Base-by-base conservation (phyloP, 1,140 invertebrate genomes). In the Cotesia typhae region DNA sequence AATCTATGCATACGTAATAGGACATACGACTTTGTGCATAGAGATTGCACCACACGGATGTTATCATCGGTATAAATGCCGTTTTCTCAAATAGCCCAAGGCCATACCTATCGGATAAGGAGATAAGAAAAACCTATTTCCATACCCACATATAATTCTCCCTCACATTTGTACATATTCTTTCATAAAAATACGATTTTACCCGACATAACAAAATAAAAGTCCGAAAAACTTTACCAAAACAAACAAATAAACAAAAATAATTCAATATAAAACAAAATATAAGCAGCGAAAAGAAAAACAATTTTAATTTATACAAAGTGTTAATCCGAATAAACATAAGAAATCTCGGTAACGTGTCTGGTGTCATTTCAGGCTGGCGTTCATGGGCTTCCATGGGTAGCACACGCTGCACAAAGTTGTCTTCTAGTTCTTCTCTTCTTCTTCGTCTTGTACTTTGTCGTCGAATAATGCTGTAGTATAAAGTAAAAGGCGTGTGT, bases 1-100 rank as follows among this genome's bases (percentile, higher is more conserved):
- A 81, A 81, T 79, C 80, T 77, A 81, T 81, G 79, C 79, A 81
- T 81, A 81, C 77, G 77, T 81, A 81, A 81, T 81, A 72, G 71
- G 66, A 65, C 37, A 35, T 70, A 72, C 57, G 41, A 65, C 60
- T 41, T 65, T 64, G 52, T 63, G 60, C 51, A 65, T n/a, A 53
- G 12, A 55, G 60, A 47, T 1, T 3, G 41, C 41, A 47, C 41
- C 60, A 55, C 38, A 67, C 51, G 36, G 41, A 55, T 55, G 35
- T 55, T 12, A 67, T 67, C 66, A 67, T 67, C 70, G 59, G 41
- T 9, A 53, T 10, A 64, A 53, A 71, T 37, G 64, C 28, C 60
- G 9, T 35, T 12, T 9, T 55, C 47, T 71, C 38, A 65, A 71
- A 71, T 63, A 71, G 70, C 70, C 52, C 38, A 63, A 36, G 20